Base-by-base conservation (phyloP, 92 coral and sea anemone genomes). In the Diadumene lineata region DNA sequence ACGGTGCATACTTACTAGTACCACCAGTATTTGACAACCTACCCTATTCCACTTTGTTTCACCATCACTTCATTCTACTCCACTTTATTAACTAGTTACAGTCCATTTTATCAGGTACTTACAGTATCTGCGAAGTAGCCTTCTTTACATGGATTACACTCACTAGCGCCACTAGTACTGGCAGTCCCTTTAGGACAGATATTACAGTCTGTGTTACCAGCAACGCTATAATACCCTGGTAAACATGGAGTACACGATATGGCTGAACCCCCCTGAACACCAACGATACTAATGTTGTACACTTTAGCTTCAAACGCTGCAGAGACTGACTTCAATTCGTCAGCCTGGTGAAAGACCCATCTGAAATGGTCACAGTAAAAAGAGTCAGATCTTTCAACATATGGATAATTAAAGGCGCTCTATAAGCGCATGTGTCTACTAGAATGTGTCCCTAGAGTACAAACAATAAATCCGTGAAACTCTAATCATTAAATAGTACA, bases 251-350 rank as follows among this genome's bases (percentile, higher is more conserved):
- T 88, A 43, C 97, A 91, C 73, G 85, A 78, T 60, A 48, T 43
- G 6, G 97, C 93, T 1, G 79, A 80, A 6, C 97, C 97, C 22
- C 74, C 79, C 13, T 34, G 32, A 17, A 89, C 87, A 11, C 97
- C 97, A 23, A 88, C 81, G 34, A 91, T 60, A 48, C 92, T 84
- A n/a, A 91, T 85, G 56, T 80, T 74, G 34, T 22, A 81, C 32
- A 91, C 34, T 50, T 81, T 91, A n/a, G 75, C 97, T 70, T 91
- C 86, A 62, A 91, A 91, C 19, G 92, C 85, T 18, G 93, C 74
- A 1, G 92, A 84, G 28, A 81, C 55, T 15, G 85, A 66, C 75
- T 82, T 88, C 34, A 92, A 50, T 28, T 88, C 90, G 56, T 91
- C 97, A 11, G 72, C 73, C 64, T 91, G 97, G 72, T 74, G 75